Conservation (phyloP, 2,113 vertebrate species). For the Terrapene triunguis region DNA sequence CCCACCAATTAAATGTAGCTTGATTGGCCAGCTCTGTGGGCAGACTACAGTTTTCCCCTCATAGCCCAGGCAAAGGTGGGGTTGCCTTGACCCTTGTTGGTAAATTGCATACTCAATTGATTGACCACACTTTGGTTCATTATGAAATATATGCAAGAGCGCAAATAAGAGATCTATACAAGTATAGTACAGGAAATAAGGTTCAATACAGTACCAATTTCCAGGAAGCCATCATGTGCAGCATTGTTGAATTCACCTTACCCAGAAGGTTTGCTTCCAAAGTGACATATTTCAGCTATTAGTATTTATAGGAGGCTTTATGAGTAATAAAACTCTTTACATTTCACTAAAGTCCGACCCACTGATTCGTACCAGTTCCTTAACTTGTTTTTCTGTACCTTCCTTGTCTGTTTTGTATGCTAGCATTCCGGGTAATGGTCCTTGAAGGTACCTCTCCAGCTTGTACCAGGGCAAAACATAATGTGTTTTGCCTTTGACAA, state of each 20-base stretch:
- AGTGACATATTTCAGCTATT: background rate
- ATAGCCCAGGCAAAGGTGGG: background rate
- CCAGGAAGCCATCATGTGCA: background rate
- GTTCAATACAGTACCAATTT: background rate
- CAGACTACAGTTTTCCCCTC: background rate
- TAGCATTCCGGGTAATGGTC: background rate
- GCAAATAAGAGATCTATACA: background rate
- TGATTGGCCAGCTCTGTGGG: background rate
- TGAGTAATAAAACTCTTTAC: background rate
- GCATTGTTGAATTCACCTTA: background rate
- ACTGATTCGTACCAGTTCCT: background rate
- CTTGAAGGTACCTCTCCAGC: background rate
- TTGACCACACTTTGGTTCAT: background rate
- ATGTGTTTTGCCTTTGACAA: background rate
- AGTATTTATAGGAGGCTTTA: background rate
- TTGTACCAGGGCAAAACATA: background rate
- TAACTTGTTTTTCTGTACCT: background rate
- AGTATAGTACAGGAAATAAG: background rate
- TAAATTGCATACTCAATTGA: background rate
- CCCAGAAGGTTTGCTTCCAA: background rate
- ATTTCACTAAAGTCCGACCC: background rate
- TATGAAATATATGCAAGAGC: background rate
- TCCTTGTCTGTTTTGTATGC: background rate
- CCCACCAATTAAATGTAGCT: background rate
- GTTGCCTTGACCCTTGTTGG: background rate